phyloP scores from a whole-genome alignment of 2,888 invertebrate genomes.

The Mythimna impura region DNA sequence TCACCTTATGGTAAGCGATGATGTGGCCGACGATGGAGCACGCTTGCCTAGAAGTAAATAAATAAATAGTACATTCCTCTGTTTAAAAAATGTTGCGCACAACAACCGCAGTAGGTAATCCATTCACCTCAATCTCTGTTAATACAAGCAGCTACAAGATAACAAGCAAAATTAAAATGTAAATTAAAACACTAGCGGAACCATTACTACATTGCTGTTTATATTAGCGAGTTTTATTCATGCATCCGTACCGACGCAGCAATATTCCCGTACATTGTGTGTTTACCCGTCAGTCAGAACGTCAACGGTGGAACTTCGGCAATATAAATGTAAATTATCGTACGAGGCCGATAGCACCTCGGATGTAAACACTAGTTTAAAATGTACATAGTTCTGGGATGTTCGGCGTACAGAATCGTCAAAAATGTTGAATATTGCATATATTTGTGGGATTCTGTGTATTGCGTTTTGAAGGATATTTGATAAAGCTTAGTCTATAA shows the following conservation, averaged over 20 bases:
- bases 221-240: constrained; percentile 35
- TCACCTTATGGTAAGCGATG: too few relatives aligned
- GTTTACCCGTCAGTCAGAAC: constrained; percentile 65
- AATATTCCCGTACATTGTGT: constrained; percentile 47
- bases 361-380: constrained; percentile 31
- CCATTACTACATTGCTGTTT: constrained; percentile 28
- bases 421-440: constrained; percentile 20
- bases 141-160: constrained; percentile 3
- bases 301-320: constrained; percentile 54
- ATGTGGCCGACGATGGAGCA: too few relatives aligned
- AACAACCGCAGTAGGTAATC: constrained; percentile 1
- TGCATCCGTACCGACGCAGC: constrained; percentile 19
- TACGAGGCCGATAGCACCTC: constrained; percentile 28
- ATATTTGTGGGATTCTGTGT: background rate
- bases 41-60: too few relatives aligned
- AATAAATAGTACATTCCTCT: background rate
- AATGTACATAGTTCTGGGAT: constrained; percentile 24
- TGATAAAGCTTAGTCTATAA: background rate
- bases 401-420: background rate
- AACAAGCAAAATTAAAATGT: constrained; percentile 36
- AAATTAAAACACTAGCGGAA: constrained; percentile 34
- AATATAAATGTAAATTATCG: constrained; percentile 68
- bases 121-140: constrained; percentile 20
- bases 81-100: background rate
- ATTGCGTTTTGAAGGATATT: background rate